Evolutionary conservation across 1,140 invertebrate genomes (phyloP), one percentile per base, ranked within the genome.

Genomic region (Whitmania pigra): DNA sequence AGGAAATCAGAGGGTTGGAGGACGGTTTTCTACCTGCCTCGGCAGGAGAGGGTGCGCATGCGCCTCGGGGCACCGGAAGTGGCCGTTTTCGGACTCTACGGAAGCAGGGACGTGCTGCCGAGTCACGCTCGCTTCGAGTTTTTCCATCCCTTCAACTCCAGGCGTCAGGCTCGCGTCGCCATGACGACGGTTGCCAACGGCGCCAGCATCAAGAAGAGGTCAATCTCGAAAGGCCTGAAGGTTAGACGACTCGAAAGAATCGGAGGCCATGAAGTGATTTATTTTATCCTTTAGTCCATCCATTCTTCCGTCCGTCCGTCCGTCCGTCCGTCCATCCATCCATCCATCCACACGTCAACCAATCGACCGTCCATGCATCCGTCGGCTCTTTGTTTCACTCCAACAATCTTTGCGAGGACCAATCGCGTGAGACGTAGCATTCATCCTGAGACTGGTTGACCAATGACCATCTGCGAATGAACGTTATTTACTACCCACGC

Each of bases 41-140:
- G 49, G 27, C 53, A 67, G 18, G 27, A 54, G 25, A 94, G 94
- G 82, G 90, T 96, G 20, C 89, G 90, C 78, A 94, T 96, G 78
- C 92, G 95, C 80, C 92, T 94, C 80, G 89, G 88, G 79, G 91
- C 96, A 77, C 90, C 93, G 0, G 85, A 90, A 67, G 90, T 91
- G 67, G 91, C 93, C 17, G 91, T 91, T 75, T 89, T 97, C 78
- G 94, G 92, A 36, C 89, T 97, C 0, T 95, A 97, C 79, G 92
- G 91, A 0, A 84, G 93, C 74, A 86, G 92, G 76, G 95, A 94
- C 78, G 91, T 92, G 29, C 83, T 94, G 67, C 94, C 94, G 25
- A 94, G 93, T 18, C 91, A 96, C 79, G 94, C 92, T 15, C 91
- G 94, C 80, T 95, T 96, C 82, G 92, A 97, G 80, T 90, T 97